A percentile compares a stretch with the other conserved stretches of the same genome.
Evolutionary conservation across 2,113 vertebrate species (phyloP).

Genomic region (Pterocles orientalis): DNA sequence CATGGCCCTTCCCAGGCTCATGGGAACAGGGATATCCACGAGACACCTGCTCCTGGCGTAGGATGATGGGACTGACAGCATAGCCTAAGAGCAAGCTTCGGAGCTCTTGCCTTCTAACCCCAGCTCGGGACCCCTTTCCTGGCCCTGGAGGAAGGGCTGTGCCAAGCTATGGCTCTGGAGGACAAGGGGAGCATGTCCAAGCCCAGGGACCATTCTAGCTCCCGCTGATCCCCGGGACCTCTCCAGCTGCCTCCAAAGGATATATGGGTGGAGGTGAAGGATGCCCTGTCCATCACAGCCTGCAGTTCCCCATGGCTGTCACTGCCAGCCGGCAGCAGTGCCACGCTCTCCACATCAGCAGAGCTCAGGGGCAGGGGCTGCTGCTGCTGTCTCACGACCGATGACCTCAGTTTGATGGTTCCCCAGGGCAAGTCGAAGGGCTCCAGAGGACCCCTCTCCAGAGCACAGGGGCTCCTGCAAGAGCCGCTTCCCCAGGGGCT

Average conservation of each 20-base stretch:
- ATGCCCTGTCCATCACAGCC: slow-evolving; percentile 61
- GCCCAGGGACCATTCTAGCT: not conserved
- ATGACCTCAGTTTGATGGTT: slow-evolving; percentile 74
- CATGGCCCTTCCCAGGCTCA: not conserved
- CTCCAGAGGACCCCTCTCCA: slow-evolving; percentile 71
- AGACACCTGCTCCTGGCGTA: not conserved
- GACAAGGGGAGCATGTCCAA: not conserved
- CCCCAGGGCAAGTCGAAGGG: slow-evolving; percentile 79
- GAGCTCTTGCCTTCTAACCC: not conserved
- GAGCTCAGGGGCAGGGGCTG: slow-evolving; percentile 57
- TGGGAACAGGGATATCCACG: not conserved
- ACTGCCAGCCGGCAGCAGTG: slow-evolving; percentile 79
- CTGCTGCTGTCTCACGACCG: slow-evolving; percentile 76
- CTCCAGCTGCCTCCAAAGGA: slow-evolving; percentile 80
- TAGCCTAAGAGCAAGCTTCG: not conserved
- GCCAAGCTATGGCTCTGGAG: not conserved
- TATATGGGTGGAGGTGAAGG: slow-evolving; percentile 85
- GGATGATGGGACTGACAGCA: not conserved
- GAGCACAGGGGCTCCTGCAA: slow-evolving; percentile 55
- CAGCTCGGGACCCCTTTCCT: not conserved
- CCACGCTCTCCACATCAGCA: slow-evolving; percentile 68
- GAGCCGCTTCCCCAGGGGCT: slow-evolving; percentile 65
- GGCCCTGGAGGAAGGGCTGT: not conserved
- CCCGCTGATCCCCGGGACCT: not conserved
- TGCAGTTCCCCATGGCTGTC: slow-evolving; percentile 76